Evolutionary conservation across 2,113 vertebrate species (phyloP), one percentile per base, ranked within the genome.

Genomic region (Anolis carolinensis): DNA sequence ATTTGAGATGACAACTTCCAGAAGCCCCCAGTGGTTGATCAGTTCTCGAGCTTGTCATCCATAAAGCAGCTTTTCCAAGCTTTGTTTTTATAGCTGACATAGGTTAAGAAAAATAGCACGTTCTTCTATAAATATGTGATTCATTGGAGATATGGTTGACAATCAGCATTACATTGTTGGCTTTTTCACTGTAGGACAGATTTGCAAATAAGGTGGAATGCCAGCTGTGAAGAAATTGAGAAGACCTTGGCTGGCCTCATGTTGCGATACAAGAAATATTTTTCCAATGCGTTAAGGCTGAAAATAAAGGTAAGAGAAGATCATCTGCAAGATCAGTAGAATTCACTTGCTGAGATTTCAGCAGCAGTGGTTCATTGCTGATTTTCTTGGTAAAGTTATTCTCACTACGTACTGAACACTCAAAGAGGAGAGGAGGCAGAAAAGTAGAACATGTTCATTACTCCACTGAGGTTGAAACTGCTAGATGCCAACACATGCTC

Each of bases 221-320:
- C 88, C 67, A 63, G 85, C 21, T 91, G 87, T 65, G 88, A 89
- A 10, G 92, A 94, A 72, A 65, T 95, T 88, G 92, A 92, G 93
- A 91, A 91, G 84, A 91, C 90, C 70, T 86, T 95, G 27, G 76
- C 11, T 77, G 44, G 81, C 30, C 75, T 95, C 23, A 93, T 78
- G 21, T 68, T 30, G 1, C 87, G 55, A 80, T 95, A 96, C 88
- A 95, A 81, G 7, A 93, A 94, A 59, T 85, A 52, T 36, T 91
- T 96, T 89, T 86, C 96, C 27, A 87, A 85, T 27, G 82, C 90
- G 87, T 81, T 95, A 59, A 93, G 72, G 85, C 10, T 7, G 14
- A 89, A 94, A 30, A 9, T 91, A 39, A 92, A 96, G 95, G 96
- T 97, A 93, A 95, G 85, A 81, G 48, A 71, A 68, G 0, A 67